Percentiles rank a stretch among this genome's conserved stretches.
Conservation (phyloP, 2,113 vertebrate genomes). For the Nannospalax galili region DNA sequence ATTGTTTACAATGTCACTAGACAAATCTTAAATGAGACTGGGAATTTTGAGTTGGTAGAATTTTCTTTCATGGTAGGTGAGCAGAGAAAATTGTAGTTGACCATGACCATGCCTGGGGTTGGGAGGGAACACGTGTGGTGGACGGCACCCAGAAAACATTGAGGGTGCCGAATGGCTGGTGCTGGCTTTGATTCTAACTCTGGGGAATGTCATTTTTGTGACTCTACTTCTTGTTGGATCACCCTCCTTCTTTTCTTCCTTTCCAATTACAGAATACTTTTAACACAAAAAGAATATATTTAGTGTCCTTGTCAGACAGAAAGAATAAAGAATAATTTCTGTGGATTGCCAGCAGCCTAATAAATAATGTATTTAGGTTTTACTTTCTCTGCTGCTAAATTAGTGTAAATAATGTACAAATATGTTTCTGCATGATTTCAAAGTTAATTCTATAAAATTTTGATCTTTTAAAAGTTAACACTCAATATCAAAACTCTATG, state of each 20-base stretch:
- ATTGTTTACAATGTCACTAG: constrained; percentile 2
- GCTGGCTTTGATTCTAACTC: not conserved
- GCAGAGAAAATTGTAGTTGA: not conserved
- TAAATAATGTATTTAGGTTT: constrained; percentile 48
- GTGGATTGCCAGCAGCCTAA: not conserved
- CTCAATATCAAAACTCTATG: not conserved
- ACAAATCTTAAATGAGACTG: not conserved
- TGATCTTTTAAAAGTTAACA: not conserved
- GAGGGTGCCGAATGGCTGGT: not conserved
- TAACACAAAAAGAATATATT: not conserved
- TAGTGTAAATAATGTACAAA: not conserved
- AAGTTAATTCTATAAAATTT: not conserved
- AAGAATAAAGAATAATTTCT: constrained; percentile 23
- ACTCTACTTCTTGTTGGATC: not conserved
- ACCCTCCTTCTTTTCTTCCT: not conserved
- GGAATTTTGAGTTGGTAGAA: constrained; percentile 47
- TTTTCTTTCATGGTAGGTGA: not conserved
- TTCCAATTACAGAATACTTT: not conserved
- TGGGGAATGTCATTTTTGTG: not conserved
- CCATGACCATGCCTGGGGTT: not conserved
- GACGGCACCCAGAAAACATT: not conserved
- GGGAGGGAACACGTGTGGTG: not conserved
- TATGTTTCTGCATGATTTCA: constrained; percentile 22
- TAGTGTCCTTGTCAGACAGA: not conserved
- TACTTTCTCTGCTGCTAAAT: not conserved